Conservation (phyloP, 2,113 vertebrate genomes). For the Chlamydotis undulata region DNA sequence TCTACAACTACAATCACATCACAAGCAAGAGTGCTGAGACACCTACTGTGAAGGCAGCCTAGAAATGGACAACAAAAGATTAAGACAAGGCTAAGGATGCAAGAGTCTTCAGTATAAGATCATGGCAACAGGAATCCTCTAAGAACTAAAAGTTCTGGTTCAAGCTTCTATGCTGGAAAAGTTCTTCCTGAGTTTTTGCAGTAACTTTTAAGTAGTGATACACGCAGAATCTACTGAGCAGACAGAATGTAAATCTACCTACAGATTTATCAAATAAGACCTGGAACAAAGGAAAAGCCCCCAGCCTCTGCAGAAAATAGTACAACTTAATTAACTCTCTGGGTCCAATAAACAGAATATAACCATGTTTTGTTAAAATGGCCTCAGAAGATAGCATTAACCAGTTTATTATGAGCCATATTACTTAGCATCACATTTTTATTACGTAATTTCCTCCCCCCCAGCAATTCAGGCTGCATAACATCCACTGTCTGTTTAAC, state of each 20-base stretch:
- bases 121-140: background rate
- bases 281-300: background rate
- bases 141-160: background rate
- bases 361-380: background rate
- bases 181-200: background rate
- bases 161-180: background rate
- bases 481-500: background rate
- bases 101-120: background rate
- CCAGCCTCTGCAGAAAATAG: background rate
- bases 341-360: background rate
- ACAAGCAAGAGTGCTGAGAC: background rate
- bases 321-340: background rate
- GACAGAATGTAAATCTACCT: background rate
- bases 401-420: background rate
- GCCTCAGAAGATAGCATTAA: background rate
- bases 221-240: background rate
- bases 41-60: background rate
- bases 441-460: background rate
- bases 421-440: background rate
- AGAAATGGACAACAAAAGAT: background rate
- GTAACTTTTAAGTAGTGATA: background rate
- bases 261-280: background rate
- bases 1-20: background rate
- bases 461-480: background rate
- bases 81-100: background rate